phyloP scores from a whole-genome alignment of 2,888 invertebrate genomes.

The Drosophila neonasuta region DNA sequence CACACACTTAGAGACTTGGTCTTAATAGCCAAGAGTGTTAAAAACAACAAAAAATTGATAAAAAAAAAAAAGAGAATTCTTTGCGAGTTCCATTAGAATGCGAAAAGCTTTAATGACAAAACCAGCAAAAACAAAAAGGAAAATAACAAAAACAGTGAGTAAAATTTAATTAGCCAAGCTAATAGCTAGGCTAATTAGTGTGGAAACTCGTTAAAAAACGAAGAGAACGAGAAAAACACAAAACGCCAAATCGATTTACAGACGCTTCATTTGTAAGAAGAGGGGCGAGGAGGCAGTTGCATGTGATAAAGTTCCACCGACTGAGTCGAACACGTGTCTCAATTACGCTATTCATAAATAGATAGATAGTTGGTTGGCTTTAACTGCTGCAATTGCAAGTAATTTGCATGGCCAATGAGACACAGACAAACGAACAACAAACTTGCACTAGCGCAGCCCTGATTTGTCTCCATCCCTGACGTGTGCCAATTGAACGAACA shows the following conservation, averaged over 20 bases:
- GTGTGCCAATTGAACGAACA: slow-evolving; percentile 40
- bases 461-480: not conserved
- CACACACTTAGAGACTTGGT: slow-evolving; percentile 6
- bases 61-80: slow-evolving; percentile 24
- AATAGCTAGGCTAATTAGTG: slow-evolving; percentile 61
- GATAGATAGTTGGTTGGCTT: not conserved
- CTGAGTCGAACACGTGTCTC: slow-evolving; percentile 29
- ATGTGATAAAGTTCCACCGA: not conserved
- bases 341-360: slow-evolving; percentile 6
- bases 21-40: slow-evolving; percentile 33
- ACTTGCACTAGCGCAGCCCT: slow-evolving; percentile 7
- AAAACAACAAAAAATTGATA: slow-evolving; percentile 43
- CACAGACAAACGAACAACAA: slow-evolving; percentile 10
- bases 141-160: slow-evolving; percentile 28
- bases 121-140: slow-evolving; percentile 3
- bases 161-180: slow-evolving; percentile 60
- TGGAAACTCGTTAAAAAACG: slow-evolving; percentile 42
- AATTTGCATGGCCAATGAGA: slow-evolving; percentile 60
- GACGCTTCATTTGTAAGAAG: slow-evolving; percentile 12
- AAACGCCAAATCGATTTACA: slow-evolving; percentile 53
- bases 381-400: slow-evolving; percentile 51
- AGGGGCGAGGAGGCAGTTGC: not conserved
- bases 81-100: slow-evolving; percentile 21
- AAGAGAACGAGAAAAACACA: slow-evolving; percentile 4
- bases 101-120: slow-evolving; percentile 23